Base-by-base conservation (phyloP, 2,113 vertebrate species). In the Hyaena hyaena region DNA sequence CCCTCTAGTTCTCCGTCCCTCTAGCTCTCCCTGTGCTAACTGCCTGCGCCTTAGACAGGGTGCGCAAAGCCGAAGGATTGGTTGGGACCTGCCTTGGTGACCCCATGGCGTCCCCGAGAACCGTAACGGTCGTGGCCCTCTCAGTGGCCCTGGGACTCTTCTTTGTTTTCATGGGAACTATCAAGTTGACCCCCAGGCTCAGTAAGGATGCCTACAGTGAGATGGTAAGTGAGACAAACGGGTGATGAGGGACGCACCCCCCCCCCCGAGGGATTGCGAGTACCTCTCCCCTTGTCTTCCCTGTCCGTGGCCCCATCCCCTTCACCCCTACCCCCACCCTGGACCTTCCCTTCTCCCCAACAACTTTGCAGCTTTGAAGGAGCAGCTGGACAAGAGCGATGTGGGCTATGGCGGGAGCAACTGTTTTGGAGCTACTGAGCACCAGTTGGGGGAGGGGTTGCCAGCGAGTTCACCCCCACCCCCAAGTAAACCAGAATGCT, bases 101-200 rank as follows among this genome's bases (percentile, higher is more conserved):
- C 95, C 98, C 98, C 12, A 99, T 99, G 99, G 99, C 99, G 95
- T 99, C 99, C 53, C 99, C 99, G 63, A 99, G 99, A 98, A 99
- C 99, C 45, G 26, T 99, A 96, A 99, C 99, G 82, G 99, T 99
- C 23, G 98, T 99, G 65, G 99, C 99, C 85, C 99, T 99, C 31
- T 99, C 99, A 0, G 99, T 99, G 87, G 99, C 99, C 71, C 98
- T 99, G 92, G 99, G 99, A 74, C 99, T 99, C 55, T 99, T 99
- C 97, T 99, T 99, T 79, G 99, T 99, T 80, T 99, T 99, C 43
- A 99, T 99, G 99, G 99, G 99, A 28, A 99, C 99, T 93, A 99
- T 99, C 98, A 99, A 99, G 93, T 98, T 99, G 98, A 99, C 99
- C 2, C 99, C 99, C 6, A 99, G 99, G 83, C 99, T 99, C 96